A percentile compares a stretch with the other conserved stretches of the same genome.
Evolutionary conservation across 2,797 vertebrate genomes (phyloP).

Genomic region (Heteromormyrus szaboi): DNA sequence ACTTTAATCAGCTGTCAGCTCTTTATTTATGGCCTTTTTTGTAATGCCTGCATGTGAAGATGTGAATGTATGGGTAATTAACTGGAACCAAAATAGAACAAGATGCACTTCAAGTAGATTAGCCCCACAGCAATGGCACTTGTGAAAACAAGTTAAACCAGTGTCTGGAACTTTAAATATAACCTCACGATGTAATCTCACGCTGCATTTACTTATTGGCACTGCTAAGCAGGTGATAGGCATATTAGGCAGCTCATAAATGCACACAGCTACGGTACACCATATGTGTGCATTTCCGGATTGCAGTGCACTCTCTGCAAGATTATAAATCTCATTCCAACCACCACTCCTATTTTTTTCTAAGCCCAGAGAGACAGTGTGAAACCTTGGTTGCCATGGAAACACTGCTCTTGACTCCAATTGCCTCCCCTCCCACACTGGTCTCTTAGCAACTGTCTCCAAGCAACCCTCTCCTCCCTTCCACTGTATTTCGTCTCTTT

Average conservation of each 20-base stretch:
- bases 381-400: conserved; percentile 54
- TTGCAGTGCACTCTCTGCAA: neutral
- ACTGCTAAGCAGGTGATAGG: neutral
- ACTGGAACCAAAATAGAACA: neutral
- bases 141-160: neutral
- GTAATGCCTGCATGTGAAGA: neutral
- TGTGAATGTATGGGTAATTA: neutral
- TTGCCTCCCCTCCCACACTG: conserved; percentile 57
- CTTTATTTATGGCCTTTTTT: neutral
- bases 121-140: neutral
- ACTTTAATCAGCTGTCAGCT: neutral
- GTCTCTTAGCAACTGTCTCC: conserved; percentile 64
- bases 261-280: neutral
- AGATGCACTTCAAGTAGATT: neutral
- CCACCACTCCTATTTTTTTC: conserved; percentile 6
- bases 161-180: neutral
- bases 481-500: conserved; percentile 39
- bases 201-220: neutral
- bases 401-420: conserved; percentile 61
- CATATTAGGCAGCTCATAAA: neutral
- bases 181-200: neutral
- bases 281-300: neutral
- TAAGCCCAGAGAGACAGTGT: conserved; percentile 29
- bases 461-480: conserved; percentile 60
- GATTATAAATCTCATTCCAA: conserved; percentile 17